Evolutionary conservation across 1,140 invertebrate species (phyloP).

Genomic region (Drosophila rufa): DNA sequence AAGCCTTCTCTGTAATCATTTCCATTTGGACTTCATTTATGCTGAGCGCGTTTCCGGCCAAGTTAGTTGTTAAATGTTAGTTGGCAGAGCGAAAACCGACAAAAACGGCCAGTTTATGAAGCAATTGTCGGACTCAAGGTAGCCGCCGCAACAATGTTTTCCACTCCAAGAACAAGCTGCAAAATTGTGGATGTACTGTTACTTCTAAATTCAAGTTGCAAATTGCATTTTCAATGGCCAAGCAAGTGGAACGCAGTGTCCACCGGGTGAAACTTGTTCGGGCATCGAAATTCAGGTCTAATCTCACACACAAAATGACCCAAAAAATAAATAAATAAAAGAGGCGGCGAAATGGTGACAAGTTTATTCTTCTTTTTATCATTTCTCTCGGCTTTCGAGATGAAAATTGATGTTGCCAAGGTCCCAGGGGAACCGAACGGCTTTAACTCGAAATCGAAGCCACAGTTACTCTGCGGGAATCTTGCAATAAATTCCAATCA

Average conservation of each 20-base stretch:
- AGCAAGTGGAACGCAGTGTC: conserved; percentile 42
- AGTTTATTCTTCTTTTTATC: conserved; percentile 39
- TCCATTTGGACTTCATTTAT: conserved; percentile 49
- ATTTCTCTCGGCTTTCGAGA: conserved; percentile 20
- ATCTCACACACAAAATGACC: conserved; percentile 55
- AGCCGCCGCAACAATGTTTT: conserved; percentile 38
- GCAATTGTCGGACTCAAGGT: conserved; percentile 42
- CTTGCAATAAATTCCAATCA: conserved; percentile 66
- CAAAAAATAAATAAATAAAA: conserved; percentile 30
- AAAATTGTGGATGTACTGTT: conserved; percentile 55
- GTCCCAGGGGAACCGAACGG: conserved; percentile 22
- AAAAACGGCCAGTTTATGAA: conserved; percentile 54
- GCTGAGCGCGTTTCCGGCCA: conserved; percentile 60
- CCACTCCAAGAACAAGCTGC: conserved; percentile 62
- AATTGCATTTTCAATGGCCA: conserved; percentile 62
- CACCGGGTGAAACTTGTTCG: conserved; percentile 71
- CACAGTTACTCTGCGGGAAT: conserved; percentile 17
- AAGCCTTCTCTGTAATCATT: conserved; percentile 50
- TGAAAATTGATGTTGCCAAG: conserved; percentile 21
- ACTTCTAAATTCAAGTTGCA: conserved; percentile 74
- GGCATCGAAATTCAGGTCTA: conserved; percentile 59
- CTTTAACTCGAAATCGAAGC: conserved; percentile 13
- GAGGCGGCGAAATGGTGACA: conserved; percentile 58
- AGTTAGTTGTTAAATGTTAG: conserved; percentile 22
- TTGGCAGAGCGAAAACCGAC: conserved; percentile 44